Evolutionary conservation across 2,888 invertebrate genomes (phyloP).

Genomic region (Erpobdella octoculata): DNA sequence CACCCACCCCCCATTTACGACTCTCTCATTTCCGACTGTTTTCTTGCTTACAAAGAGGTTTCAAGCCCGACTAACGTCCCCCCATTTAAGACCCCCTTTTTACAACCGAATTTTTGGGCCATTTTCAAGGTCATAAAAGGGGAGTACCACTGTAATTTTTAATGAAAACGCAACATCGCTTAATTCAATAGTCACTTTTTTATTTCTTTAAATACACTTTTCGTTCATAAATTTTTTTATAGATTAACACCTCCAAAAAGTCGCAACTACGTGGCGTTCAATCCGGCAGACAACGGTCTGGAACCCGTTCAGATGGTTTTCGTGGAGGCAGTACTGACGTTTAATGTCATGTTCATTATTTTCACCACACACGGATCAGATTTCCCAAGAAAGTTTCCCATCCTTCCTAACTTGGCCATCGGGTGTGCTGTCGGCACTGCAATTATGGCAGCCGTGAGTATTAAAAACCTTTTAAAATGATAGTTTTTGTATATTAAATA

Average conservation of each 20-base stretch:
- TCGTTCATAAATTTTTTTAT: neutral
- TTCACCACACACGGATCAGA: slow-evolving; percentile 21
- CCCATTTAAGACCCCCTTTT: too few species aligned
- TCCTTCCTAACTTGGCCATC: slow-evolving; percentile 14
- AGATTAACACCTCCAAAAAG: slow-evolving; percentile 21
- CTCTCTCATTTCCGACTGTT: too few species aligned
- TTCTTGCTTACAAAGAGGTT: too few species aligned
- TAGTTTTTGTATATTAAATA: neutral
- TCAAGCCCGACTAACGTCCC: too few species aligned
- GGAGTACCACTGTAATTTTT: too few species aligned
- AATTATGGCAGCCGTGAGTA: slow-evolving; percentile 22
- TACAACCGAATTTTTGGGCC: too few species aligned
- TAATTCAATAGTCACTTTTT: too few species aligned
- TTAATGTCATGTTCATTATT: slow-evolving; percentile 22
- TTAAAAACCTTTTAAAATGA: neutral
- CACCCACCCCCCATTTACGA: too few species aligned
- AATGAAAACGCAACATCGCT: too few species aligned
- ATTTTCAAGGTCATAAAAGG: too few species aligned
- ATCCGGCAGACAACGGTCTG: neutral
- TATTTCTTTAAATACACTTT: too few species aligned
- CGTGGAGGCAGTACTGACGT: slow-evolving; percentile 23
- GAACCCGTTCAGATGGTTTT: slow-evolving; percentile 14
- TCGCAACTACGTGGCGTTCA: neutral
- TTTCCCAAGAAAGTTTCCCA: neutral
- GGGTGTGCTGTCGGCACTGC: slow-evolving; percentile 23